Evolutionary conservation across 30 jellyfish, hydroid and myxozoan species (phyloP), one percentile per base, ranked within the genome.

Genomic region (Turritopsis dohrnii): DNA sequence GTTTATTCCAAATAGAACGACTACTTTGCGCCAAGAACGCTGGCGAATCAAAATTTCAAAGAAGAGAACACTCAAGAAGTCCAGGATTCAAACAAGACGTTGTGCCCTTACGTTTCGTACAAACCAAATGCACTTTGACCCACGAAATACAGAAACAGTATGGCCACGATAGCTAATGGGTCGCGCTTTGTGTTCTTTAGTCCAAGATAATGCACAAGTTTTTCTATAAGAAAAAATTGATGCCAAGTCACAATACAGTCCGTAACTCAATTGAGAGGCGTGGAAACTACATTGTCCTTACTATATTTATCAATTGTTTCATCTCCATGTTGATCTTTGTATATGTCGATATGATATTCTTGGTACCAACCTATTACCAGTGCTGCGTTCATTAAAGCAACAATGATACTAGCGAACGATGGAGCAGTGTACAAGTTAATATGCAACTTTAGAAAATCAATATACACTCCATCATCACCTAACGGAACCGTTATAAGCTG

Each of bases 401-500:
- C 79, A 27, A 90, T 20, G 21, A 86, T 71, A 29, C 97, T 81
- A 17, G 83, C 75, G 65, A 81, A 41, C 21, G 96, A 96, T 30
- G 93, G 96, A 81, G 87, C 80, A 7, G 97, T 91, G 66, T 84
- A 91, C 76, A 87, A 60, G 73, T 91, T 87, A 18, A 91, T 22
- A 23, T 72, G 85, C 1, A 91, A 79, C 19, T 52, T 28, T 22
- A 91, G 18, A 5, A 71, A 72, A 27, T 76, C 85, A 53, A 84
- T 18, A 84, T 82, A 88, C 21, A 83, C 75, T 7, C 97, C 97
- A 7, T 83, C 52, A 23, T 76, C 72, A 27, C 97, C 97, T 54
- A 91, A 9, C 23, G 96, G 97, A 31, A 85, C 89, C 23, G 87
- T 66, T 21, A 88, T 69, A n/a, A 93, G 83, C 54, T 91, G 97